Base-by-base conservation (phyloP, 2,113 vertebrate genomes). In the Orientallactaga bullata region DNA sequence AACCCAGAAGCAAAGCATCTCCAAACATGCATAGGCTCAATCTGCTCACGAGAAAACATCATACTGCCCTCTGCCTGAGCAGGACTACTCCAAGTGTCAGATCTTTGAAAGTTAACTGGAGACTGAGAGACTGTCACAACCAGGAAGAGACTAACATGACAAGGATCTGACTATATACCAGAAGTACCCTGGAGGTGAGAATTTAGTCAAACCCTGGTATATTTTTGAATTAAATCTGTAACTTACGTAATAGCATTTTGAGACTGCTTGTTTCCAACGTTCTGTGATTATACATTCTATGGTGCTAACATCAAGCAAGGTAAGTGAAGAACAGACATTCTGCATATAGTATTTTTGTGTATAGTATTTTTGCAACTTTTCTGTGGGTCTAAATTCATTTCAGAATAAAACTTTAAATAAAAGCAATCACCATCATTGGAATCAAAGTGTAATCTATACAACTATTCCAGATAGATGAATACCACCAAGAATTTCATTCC, bases 341-440 rank as follows among this genome's bases (percentile, higher is more conserved):
- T 35, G 5, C 23, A 7, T 60, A 24, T 47, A 37, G 24, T 69
- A 85, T 47, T 47, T 47, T 47, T 47, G 42, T 47, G 8, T 47
- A 47, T 47, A 47, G 42, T 47, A 47, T 71, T 86, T 94, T 80
- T 60, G 60, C 16, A 51, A 79, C 6, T 26, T 93, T 83, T 74
- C 63, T 63, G 12, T 24, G 24, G 47, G 35, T 55, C 88, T 94
- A 85, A 85, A 61, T 66, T 66, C 72, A 88, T 72, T 78, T 85
- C 26, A 66, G 71, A 90, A 81, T 58, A 85, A 71, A 76, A 26
- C 68, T 85, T 61, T 65, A 91, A 91, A 72, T 77, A 30, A 60
- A 81, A 15, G 17, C 76, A 61, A 55, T 58, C 13, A 23, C 65
- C 42, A 69, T 68, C 23, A n/a, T 35, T 35, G 23, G 72, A 78